phyloP scores from a whole-genome alignment of 2,888 invertebrate species.

The Lithodes maja region DNA sequence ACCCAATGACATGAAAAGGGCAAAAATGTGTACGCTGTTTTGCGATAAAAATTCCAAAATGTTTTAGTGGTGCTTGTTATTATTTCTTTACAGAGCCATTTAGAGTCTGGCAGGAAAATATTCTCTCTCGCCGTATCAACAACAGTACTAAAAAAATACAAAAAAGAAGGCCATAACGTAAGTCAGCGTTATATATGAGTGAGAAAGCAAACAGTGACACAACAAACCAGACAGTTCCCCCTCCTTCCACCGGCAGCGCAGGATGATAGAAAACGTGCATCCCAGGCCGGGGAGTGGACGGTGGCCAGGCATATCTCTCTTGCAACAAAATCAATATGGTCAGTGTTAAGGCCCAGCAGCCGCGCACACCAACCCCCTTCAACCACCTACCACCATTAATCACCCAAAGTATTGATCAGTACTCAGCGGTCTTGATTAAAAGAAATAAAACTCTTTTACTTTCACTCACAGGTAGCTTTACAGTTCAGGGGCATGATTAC shows the following conservation, averaged over 20 bases:
- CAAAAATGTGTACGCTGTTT: background rate
- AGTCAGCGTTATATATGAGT: conserved; percentile 48
- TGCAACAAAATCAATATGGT: conserved; percentile 67
- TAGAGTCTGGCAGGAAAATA: conserved; percentile 27
- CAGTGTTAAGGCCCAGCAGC: conserved; percentile 60
- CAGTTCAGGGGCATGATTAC: conserved; percentile 4
- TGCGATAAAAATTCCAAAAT: background rate
- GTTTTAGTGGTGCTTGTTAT: conserved; percentile 2
- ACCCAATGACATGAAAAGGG: conserved; percentile 1
- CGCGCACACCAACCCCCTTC: conserved; percentile 49
- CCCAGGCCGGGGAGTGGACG: conserved; percentile 43
- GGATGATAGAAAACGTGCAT: conserved; percentile 43
- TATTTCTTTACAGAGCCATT: conserved; percentile 35
- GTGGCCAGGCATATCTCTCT: conserved; percentile 60
- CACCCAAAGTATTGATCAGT: background rate
- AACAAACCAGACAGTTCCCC: conserved; percentile 37
- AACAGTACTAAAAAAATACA: conserved; percentile 31
- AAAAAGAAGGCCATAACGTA: conserved; percentile 28
- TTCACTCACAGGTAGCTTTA: background rate
- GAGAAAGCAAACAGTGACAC: conserved; percentile 41
- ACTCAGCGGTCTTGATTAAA: background rate
- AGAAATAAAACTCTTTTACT: background rate
- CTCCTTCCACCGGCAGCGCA: conserved; percentile 19
- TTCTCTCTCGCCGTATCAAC: conserved; percentile 33
- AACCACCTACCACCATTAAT: conserved; percentile 36